Conservation (phyloP, 1,140 invertebrate genomes). For the Artemia franciscana region DNA sequence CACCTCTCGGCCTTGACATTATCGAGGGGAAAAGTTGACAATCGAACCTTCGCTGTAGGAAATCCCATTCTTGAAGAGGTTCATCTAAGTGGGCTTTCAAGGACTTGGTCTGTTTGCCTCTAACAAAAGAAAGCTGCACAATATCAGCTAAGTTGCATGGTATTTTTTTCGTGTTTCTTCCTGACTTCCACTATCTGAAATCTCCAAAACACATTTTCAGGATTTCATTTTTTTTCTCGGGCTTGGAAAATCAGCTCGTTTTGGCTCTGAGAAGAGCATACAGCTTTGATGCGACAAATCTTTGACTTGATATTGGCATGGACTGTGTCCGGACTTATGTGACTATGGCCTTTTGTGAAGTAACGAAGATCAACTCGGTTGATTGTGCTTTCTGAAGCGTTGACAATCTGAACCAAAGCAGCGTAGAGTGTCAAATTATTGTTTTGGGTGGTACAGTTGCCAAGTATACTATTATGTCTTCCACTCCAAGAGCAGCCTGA, state of each 20-base stretch:
- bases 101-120: not conserved
- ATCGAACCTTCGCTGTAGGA: not conserved
- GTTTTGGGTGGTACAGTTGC: not conserved
- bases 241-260: not conserved
- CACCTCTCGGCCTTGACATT: not conserved
- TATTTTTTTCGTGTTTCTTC: not conserved
- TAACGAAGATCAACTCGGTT: not conserved
- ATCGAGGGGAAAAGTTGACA: not conserved
- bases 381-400: not conserved
- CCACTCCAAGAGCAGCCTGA: no score
- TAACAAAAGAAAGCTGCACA: not conserved
- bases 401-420: not conserved
- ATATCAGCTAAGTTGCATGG: not conserved
- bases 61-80: not conserved
- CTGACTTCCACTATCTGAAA: not conserved
- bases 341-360: not conserved
- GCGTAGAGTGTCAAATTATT: not conserved
- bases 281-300: not conserved
- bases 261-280: not conserved
- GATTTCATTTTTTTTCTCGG: not conserved
- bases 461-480: no score
- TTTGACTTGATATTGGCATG: not conserved
- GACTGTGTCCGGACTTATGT: not conserved
- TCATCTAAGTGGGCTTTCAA: not conserved
- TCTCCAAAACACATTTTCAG: not conserved